phyloP scores from a whole-genome alignment of 2,888 invertebrate species.

The Phyllotreta striolata region DNA sequence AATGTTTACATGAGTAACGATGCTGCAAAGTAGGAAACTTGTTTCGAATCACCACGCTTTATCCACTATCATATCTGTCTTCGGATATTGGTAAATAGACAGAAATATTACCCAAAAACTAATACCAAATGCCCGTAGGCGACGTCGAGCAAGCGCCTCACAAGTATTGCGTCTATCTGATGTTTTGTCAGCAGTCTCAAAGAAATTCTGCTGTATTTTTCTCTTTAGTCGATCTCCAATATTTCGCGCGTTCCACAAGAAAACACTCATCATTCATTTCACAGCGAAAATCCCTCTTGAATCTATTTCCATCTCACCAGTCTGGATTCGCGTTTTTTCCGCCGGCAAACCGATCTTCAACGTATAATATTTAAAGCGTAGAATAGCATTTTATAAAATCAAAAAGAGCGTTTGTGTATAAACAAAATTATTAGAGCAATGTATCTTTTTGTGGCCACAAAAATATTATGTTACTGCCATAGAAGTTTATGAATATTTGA shows the following conservation, averaged over 20 bases:
- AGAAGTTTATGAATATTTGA: too few relatives aligned
- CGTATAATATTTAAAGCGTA: constrained; percentile 12
- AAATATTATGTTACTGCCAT: too few relatives aligned
- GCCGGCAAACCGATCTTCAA: constrained; percentile 8
- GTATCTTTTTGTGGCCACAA: too few relatives aligned
- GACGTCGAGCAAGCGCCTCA: constrained; percentile 21
- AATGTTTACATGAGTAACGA: too few relatives aligned
- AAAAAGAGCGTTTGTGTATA: too few relatives aligned
- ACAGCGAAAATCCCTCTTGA: constrained; percentile 49
- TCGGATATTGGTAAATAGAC: constrained; percentile 28
- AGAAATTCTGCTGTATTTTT: constrained; percentile 12
- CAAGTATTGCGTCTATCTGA: constrained; percentile 30
- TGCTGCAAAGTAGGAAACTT: too few relatives aligned
- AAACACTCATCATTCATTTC: constrained; percentile 56
- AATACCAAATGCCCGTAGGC: constrained; percentile 32
- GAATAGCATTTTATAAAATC: background rate
- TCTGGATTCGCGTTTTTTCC: constrained; percentile 16
- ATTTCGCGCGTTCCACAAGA: constrained; percentile 40
- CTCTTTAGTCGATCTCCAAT: background rate
- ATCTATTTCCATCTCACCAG: constrained; percentile 48
- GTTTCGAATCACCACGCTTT: too few relatives aligned
- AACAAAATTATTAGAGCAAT: too few relatives aligned
- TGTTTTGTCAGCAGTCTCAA: constrained; percentile 19
- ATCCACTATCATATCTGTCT: constrained; percentile 5
- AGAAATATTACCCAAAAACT: constrained; percentile 31